Conservation (phyloP, 1,140 invertebrate genomes). For the Penaeus japonicus region DNA sequence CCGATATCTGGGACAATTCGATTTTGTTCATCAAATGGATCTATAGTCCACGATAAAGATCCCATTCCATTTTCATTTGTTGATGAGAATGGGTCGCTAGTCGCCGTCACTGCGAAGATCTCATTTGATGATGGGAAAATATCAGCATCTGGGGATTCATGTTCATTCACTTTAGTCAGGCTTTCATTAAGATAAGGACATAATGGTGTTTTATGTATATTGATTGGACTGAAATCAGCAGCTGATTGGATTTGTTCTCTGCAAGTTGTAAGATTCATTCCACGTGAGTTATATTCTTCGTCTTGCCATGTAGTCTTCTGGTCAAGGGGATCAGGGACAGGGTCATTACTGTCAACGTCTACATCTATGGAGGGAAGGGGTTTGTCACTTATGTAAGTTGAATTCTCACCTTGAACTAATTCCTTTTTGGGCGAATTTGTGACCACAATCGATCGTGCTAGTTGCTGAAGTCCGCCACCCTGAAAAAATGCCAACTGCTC, state of each 20-base stretch:
- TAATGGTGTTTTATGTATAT: no score
- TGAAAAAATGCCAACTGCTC: conserved; percentile 45
- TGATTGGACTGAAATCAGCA: no score
- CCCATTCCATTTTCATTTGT: no score
- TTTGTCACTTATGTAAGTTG: not conserved
- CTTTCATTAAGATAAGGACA: no score
- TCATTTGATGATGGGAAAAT: conserved; percentile 18
- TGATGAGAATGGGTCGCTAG: not conserved
- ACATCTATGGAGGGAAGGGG: conserved; percentile 10
- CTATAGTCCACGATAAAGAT: not conserved
- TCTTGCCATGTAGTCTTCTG: not conserved
- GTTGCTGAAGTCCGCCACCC: conserved; percentile 33
- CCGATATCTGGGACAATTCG: not conserved
- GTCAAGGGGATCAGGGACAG: not conserved
- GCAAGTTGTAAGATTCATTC: no score
- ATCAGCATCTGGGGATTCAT: not conserved
- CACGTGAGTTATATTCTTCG: no score
- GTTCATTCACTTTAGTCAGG: no score
- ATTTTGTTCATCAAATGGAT: not conserved
- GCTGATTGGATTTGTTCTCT: no score
- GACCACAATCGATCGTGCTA: conserved; percentile 23
- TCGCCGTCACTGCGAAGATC: conserved; percentile 36
- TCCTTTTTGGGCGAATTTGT: conserved; percentile 2
- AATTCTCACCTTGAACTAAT: conserved; percentile 30
- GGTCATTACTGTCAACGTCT: conserved; percentile 30